Evolutionary conservation across 2,113 vertebrate genomes (phyloP).

Genomic region (Atherinomorus stipes): DNA sequence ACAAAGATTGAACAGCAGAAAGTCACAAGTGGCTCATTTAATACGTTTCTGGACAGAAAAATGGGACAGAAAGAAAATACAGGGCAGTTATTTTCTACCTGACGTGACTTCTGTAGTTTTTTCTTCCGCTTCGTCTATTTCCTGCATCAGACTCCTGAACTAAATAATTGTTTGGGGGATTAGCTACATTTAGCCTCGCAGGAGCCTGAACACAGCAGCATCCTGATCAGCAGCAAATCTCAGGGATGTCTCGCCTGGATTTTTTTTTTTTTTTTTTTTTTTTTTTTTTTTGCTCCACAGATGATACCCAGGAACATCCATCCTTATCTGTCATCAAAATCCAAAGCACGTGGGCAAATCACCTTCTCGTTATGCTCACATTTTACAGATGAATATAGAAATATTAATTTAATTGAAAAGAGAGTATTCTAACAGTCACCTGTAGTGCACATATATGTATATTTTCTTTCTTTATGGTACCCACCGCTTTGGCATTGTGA

Average conservation of each 20-base stretch:
- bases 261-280: too few relatives aligned
- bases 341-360: slow-evolving; percentile 18
- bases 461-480: slow-evolving; percentile 37
- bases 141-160: slow-evolving; percentile 1
- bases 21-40: slow-evolving; percentile 17
- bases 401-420: too few relatives aligned
- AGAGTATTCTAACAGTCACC: too few relatives aligned
- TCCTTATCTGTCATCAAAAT: neutral
- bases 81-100: slow-evolving; percentile 7
- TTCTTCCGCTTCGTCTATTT: slow-evolving; percentile 7
- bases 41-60: slow-evolving; percentile 17
- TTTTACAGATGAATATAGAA: neutral
- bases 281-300: neutral
- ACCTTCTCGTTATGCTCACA: neutral
- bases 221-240: neutral
- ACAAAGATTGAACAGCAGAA: slow-evolving; percentile 10
- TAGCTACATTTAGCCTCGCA: neutral
- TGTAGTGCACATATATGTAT: neutral
- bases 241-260: neutral
- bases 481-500: slow-evolving; percentile 79
- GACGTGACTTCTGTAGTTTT: slow-evolving; percentile 19
- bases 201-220: neutral
- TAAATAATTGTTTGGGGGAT: neutral
- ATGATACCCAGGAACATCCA: neutral
- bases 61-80: neutral